These are phyloP conservation scores for Neodiprion pinetum DNA, from an alignment of 1,140 invertebrate species.

Conservation along the genomic window DNA sequence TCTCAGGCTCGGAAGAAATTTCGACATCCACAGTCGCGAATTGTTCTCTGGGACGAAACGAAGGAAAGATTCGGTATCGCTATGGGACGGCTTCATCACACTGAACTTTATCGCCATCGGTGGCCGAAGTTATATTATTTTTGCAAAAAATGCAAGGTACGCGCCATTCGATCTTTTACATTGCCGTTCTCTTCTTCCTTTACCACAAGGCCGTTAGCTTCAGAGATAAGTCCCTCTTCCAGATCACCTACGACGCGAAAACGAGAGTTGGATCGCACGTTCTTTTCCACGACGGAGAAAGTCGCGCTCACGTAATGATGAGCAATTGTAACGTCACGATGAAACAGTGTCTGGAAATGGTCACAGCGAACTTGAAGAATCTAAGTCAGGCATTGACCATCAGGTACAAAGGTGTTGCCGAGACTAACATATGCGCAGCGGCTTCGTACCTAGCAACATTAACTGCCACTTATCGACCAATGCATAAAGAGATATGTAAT, in stretches of 20 bases:
- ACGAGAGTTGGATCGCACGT: conserved; percentile 27
- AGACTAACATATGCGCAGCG: not conserved
- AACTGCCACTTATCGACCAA: not conserved
- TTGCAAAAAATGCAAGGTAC: conserved; percentile 20
- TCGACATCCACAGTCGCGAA: conserved; percentile 3
- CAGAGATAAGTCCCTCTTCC: not conserved
- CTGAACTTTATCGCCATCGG: conserved; percentile 18
- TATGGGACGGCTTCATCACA: conserved; percentile 25
- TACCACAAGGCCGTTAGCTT: not conserved
- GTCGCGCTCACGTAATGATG: not conserved
- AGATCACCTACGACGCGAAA: conserved; percentile 28
- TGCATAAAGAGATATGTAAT: not conserved
- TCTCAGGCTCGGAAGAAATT: conserved; percentile 18
- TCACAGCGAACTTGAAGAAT: not conserved
- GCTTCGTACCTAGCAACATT: not conserved
- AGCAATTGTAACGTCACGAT: conserved; percentile 5
- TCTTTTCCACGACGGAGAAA: conserved; percentile 29
- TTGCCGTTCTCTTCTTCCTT: not conserved
- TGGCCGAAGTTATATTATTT: conserved; percentile 24
- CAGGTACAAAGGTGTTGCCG: not conserved
- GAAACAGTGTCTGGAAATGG: not conserved
- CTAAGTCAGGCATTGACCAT: not conserved
- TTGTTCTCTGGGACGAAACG: conserved; percentile 29
- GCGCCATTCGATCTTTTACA: not conserved
- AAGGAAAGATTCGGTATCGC: conserved; percentile 25